Percentiles rank a stretch among this genome's conserved stretches.
Evolutionary conservation across 2,113 vertebrate genomes (phyloP).

Genomic region (Neolamprologus modestus): DNA sequence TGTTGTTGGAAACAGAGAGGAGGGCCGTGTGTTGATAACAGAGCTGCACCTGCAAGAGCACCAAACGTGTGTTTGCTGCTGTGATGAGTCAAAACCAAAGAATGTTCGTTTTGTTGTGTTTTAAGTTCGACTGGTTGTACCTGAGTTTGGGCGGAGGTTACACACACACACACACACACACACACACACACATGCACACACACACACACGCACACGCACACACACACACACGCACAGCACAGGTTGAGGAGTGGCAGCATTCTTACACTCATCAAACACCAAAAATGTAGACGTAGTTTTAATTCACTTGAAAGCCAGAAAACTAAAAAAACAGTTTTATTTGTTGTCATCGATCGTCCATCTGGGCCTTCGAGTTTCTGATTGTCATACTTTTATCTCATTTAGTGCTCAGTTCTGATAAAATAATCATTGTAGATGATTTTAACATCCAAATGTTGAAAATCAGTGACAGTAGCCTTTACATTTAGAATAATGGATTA

Average conservation of each 20-base stretch:
- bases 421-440: background rate
- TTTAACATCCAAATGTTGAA: background rate
- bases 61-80: background rate
- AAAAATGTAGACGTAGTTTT: background rate
- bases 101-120: fast-evolving
- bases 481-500: background rate
- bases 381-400: background rate
- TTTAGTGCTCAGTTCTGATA: background rate
- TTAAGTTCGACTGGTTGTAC: background rate
- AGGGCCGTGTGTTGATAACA: fast-evolving
- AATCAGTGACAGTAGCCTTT: background rate
- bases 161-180: background rate
- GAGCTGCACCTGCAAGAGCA: background rate
- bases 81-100: background rate
- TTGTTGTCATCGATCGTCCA: background rate
- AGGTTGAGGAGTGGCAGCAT: background rate
- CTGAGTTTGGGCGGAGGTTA: background rate
- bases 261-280: background rate
- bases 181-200: background rate
- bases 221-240: fast-evolving
- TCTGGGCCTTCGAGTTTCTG: background rate
- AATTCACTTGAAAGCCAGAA: background rate
- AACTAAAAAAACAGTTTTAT: background rate
- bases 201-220: too few relatives aligned
- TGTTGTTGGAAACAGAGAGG: background rate